phyloP scores from a whole-genome alignment of 2,113 vertebrate species.

The Mixornis gularis region DNA sequence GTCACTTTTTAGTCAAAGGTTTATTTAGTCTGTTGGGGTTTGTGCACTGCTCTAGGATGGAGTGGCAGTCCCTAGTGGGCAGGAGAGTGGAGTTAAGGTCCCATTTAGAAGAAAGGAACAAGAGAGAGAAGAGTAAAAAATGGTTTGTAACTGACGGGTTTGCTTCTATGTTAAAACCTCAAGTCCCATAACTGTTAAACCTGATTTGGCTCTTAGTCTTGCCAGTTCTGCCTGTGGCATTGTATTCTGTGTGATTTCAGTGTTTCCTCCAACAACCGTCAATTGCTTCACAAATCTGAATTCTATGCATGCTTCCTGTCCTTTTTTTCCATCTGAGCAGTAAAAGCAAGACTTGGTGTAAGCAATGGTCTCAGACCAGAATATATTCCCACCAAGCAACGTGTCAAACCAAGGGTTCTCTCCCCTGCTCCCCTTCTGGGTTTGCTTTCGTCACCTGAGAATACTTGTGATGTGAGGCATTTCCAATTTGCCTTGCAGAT shows the following conservation, averaged over 20 bases:
- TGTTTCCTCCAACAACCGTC: background rate
- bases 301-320: background rate
- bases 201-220: background rate
- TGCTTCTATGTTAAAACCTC: background rate
- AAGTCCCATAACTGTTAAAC: background rate
- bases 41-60: background rate
- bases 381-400: background rate
- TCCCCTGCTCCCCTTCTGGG: background rate
- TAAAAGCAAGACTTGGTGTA: background rate
- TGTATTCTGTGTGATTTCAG: background rate
- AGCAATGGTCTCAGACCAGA: background rate
- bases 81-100: background rate
- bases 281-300: background rate
- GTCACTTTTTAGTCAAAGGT: background rate
- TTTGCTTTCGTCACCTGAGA: background rate
- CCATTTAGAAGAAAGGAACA: background rate
- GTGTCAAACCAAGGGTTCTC: background rate
- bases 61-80: background rate
- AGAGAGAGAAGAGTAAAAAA: background rate
- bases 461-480: background rate
- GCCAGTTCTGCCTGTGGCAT: background rate
- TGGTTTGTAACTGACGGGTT: background rate
- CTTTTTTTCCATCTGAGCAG: background rate
- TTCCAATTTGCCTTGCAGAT: constrained; percentile 61
- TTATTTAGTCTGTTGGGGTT: background rate